Conservation (phyloP, 2,113 vertebrate species). For the Haliaeetus leucogaster region DNA sequence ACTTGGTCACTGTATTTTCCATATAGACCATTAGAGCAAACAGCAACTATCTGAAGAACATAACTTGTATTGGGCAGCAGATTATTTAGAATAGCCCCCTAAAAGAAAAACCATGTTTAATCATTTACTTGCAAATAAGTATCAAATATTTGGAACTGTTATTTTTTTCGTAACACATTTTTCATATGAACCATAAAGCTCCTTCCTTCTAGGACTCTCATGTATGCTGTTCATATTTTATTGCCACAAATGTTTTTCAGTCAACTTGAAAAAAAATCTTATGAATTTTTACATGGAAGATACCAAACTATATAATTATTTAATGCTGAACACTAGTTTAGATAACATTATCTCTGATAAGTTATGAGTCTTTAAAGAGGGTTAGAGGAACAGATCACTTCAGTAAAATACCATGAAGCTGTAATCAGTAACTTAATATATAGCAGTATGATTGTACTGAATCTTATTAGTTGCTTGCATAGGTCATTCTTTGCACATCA, state of each 20-base stretch:
- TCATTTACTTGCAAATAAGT: background rate
- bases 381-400: background rate
- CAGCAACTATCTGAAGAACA: conserved; percentile 89
- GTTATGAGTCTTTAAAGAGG: background rate
- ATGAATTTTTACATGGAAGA: background rate
- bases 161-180: background rate
- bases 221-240: background rate
- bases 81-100: conserved; percentile 94
- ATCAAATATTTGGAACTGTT: background rate
- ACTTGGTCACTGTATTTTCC: conserved; percentile 87
- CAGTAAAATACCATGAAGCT: background rate
- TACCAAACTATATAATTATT: background rate
- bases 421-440: background rate
- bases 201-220: background rate
- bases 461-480: background rate
- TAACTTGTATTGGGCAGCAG: conserved; percentile 90
- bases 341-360: background rate
- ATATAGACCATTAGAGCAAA: conserved; percentile 88
- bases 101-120: conserved; percentile 46
- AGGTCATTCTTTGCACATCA: background rate
- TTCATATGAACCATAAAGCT: background rate
- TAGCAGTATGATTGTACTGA: background rate
- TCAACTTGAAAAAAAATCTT: background rate
- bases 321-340: background rate
- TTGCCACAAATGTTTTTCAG: background rate